Conservation (phyloP, 2,797 vertebrate genomes). For the Pseudocheirus occidentalis region DNA sequence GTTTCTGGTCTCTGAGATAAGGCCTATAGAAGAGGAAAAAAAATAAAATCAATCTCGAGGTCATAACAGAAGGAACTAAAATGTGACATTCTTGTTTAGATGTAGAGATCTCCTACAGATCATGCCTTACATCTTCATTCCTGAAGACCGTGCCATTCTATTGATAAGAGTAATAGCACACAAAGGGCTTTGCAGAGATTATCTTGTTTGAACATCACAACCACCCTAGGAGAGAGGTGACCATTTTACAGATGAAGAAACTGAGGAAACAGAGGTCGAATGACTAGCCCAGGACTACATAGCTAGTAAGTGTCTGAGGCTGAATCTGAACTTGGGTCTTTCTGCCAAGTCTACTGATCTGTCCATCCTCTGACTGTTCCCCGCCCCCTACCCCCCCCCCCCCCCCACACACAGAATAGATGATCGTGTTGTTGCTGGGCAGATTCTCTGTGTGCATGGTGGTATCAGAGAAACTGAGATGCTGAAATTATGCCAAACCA, state of each 20-base stretch:
- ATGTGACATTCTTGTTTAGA: neutral
- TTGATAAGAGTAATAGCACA: neutral
- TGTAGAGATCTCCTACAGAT: neutral
- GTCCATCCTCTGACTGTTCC: too few species aligned
- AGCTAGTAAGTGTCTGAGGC: neutral
- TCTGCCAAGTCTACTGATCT: too few species aligned
- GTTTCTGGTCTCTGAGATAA: constrained; percentile 78
- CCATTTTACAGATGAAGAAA: neutral
- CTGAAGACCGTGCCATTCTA: neutral
- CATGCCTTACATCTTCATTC: neutral
- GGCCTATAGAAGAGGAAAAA: constrained; percentile 75
- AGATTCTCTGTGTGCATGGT: neutral
- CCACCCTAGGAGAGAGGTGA: neutral
- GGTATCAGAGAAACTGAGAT: too few species aligned
- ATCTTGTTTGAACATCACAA: neutral
- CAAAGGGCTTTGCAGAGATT: neutral
- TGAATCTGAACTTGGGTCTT: neutral
- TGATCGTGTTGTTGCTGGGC: neutral
- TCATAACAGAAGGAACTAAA: constrained; percentile 1
- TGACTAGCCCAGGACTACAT: neutral
- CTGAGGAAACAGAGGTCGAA: neutral
- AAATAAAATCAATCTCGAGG: constrained; percentile 42
- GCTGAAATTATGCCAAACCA: neutral
- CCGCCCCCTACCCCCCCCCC: too few species aligned
- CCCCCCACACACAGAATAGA: neutral